A percentile compares a stretch with the other conserved stretches of the same genome.
Conservation (phyloP, 1,140 invertebrate genomes). For the Sycobia sp. region DNA sequence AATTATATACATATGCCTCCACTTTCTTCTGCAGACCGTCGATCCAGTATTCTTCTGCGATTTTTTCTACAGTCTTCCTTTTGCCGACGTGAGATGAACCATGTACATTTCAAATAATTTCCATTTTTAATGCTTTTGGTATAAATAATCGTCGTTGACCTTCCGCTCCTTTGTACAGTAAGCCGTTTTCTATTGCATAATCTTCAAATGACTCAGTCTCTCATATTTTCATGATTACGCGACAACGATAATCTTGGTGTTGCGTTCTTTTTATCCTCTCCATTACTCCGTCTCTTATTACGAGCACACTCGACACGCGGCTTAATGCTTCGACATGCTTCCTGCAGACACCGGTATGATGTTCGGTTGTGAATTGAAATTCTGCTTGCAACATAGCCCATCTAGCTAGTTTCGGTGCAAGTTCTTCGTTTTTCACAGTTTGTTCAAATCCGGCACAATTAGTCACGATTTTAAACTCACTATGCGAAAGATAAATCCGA, state of each 20-base stretch:
- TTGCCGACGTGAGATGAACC: background rate
- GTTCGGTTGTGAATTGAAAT: background rate
- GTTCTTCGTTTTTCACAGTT: background rate
- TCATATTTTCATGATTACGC: no score
- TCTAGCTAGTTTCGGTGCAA: background rate
- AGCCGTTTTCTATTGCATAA: background rate
- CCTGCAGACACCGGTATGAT: background rate
- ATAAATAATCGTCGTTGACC: background rate
- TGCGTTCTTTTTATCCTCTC: no score
- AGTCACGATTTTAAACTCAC: no score
- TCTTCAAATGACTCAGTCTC: background rate
- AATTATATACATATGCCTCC: no score
- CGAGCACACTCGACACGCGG: background rate
- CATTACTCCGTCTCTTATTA: background rate
- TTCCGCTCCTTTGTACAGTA: background rate
- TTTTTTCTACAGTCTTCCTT: background rate
- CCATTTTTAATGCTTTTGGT: background rate
- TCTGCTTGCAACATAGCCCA: background rate
- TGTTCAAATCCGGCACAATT: conserved; percentile 36
- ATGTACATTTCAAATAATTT: background rate
- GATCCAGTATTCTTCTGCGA: background rate
- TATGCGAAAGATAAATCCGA: no score
- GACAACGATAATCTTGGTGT: no score
- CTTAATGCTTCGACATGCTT: background rate
- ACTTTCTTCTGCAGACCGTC: no score